phyloP scores from a whole-genome alignment of 2,113 vertebrate genomes.

The Coregonus clupeaformis region DNA sequence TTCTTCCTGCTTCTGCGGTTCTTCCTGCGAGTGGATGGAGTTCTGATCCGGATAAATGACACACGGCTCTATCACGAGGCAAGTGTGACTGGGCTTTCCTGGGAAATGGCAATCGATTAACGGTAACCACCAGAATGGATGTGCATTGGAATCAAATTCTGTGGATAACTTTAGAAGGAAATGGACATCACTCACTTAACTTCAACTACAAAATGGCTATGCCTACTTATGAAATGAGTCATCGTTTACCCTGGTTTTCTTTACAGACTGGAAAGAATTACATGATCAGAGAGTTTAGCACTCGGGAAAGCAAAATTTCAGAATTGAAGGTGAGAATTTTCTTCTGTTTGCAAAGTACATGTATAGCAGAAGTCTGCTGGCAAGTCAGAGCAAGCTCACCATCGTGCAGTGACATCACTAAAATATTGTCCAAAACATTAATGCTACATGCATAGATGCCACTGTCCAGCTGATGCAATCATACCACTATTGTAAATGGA shows the following conservation, averaged over 20 bases:
- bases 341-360: background rate
- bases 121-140: background rate
- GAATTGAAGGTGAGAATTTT: conserved; percentile 81
- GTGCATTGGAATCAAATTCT: background rate
- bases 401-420: too few species aligned
- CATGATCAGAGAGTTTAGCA: conserved; percentile 93
- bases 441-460: too few species aligned
- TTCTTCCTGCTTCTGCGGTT: conserved; percentile 93
- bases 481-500: too few species aligned
- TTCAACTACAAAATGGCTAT: background rate
- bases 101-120: too few species aligned
- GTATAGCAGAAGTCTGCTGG: too few species aligned
- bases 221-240: background rate
- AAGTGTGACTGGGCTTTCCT: conserved; percentile 29
- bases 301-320: conserved; percentile 87
- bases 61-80: conserved; percentile 93
- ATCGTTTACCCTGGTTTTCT: conserved; percentile 24
- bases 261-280: conserved; percentile 84
- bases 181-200: background rate
- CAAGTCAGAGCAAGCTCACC: too few species aligned
- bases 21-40: conserved; percentile 94
- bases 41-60: conserved; percentile 93
- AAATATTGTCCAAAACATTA: too few species aligned
- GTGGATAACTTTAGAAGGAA: background rate
- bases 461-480: too few species aligned